phyloP scores from a whole-genome alignment of 2,797 vertebrate species.

The Sebastes cheni region DNA sequence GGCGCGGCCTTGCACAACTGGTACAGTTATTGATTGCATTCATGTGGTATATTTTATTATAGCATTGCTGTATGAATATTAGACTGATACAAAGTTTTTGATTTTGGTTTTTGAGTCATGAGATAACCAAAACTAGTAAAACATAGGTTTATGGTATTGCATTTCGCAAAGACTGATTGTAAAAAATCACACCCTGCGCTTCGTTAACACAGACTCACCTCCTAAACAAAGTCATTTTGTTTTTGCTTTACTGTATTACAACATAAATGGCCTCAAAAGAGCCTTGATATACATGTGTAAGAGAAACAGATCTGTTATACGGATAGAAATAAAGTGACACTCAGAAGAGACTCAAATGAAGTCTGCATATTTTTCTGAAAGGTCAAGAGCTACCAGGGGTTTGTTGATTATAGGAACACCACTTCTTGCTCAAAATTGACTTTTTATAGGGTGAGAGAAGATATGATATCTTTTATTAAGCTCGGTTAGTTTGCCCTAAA shows the following conservation, averaged over 20 bases:
- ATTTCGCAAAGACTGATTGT: too few species aligned
- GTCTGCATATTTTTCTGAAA: neutral
- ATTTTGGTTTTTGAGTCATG: neutral
- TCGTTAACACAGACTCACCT: too few species aligned
- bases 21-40: neutral
- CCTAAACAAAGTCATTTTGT: too few species aligned
- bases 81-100: neutral
- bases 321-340: too few species aligned
- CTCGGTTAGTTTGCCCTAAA: neutral
- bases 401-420: neutral
- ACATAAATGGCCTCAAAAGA: neutral
- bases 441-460: neutral
- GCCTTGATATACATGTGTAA: neutral
- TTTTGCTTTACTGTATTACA: neutral
- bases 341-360: too few species aligned
- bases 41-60: neutral
- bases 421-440: too few species aligned
- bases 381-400: neutral
- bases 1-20: too few species aligned
- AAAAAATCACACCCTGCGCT: rapidly evolving
- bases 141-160: neutral
- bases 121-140: neutral
- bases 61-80: neutral
- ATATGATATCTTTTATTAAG: too few species aligned
- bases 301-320: too few species aligned